Percentiles rank a stretch among this genome's conserved stretches.
Conservation (phyloP, 2,113 vertebrate species). For the Sitta europaea region DNA sequence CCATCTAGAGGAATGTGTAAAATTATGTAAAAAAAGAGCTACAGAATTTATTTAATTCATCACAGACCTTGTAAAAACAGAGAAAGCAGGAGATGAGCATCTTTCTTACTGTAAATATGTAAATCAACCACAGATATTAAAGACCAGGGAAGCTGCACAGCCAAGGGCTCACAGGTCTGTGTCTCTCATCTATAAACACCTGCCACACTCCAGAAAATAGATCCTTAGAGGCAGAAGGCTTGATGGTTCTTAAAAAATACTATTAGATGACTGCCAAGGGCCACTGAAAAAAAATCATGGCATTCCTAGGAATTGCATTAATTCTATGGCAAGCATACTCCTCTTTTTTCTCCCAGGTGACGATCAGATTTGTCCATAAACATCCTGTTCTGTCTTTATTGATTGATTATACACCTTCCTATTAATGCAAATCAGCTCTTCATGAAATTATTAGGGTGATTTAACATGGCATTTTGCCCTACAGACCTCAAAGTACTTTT, state of each 20-base stretch:
- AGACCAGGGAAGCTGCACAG: background rate
- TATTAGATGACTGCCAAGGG: background rate
- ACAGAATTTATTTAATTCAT: background rate
- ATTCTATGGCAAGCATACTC: background rate
- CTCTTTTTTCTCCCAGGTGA: background rate
- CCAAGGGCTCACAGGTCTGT: background rate
- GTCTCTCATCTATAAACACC: background rate
- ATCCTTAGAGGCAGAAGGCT: background rate
- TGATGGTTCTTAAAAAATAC: background rate
- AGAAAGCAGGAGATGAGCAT: background rate
- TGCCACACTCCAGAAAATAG: background rate
- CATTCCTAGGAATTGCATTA: background rate
- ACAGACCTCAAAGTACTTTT: background rate
- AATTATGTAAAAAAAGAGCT: background rate
- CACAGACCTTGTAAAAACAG: background rate
- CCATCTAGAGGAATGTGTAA: background rate
- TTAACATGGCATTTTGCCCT: background rate
- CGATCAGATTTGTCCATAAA: background rate
- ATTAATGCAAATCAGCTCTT: background rate
- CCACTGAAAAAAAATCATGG: background rate
- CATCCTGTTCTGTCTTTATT: background rate
- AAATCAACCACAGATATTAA: background rate
- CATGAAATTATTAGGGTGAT: background rate
- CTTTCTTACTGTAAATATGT: background rate
- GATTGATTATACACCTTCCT: background rate